Conservation (phyloP, 1,140 invertebrate species). For the Gryon sp. region DNA sequence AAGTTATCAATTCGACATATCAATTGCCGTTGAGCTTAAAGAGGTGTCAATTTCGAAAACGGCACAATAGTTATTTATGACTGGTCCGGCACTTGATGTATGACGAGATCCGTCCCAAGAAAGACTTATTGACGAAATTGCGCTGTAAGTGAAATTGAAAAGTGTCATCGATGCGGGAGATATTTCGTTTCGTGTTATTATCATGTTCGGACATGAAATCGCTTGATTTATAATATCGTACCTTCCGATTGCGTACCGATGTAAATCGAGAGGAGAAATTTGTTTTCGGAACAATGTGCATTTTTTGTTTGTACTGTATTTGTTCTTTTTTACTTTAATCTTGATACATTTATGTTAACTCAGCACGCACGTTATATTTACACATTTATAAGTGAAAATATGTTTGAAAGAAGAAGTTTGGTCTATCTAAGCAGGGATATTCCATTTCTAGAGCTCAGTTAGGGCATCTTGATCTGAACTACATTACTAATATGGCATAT, state of each 20-base stretch:
- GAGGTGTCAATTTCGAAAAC: slow-evolving; percentile 52
- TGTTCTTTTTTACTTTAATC: too few species aligned
- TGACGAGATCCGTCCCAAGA: slow-evolving; percentile 22
- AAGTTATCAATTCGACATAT: slow-evolving; percentile 25
- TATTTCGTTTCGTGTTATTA: slow-evolving; percentile 45
- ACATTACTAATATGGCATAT: too few species aligned
- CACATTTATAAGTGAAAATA: too few species aligned
- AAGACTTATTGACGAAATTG: slow-evolving; percentile 53
- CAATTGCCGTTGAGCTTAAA: slow-evolving; percentile 14
- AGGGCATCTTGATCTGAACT: too few species aligned
- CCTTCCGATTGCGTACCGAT: slow-evolving; percentile 28
- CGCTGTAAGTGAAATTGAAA: slow-evolving; percentile 53
- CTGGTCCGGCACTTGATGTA: not conserved
- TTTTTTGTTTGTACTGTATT: not conserved
- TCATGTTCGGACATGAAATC: slow-evolving; percentile 15
- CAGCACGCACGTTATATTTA: too few species aligned
- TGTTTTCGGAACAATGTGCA: slow-evolving; percentile 31
- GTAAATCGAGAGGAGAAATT: slow-evolving; percentile 46
- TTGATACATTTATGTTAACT: too few species aligned
- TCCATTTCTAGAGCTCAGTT: too few species aligned
- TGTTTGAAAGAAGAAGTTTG: too few species aligned
- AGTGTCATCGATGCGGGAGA: slow-evolving; percentile 45
- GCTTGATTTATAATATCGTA: slow-evolving; percentile 42
- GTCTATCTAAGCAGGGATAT: too few species aligned
- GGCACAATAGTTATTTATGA: slow-evolving; percentile 49